Evolutionary conservation across 2,888 invertebrate species (phyloP).

Genomic region (Drosophila maculinotata): DNA sequence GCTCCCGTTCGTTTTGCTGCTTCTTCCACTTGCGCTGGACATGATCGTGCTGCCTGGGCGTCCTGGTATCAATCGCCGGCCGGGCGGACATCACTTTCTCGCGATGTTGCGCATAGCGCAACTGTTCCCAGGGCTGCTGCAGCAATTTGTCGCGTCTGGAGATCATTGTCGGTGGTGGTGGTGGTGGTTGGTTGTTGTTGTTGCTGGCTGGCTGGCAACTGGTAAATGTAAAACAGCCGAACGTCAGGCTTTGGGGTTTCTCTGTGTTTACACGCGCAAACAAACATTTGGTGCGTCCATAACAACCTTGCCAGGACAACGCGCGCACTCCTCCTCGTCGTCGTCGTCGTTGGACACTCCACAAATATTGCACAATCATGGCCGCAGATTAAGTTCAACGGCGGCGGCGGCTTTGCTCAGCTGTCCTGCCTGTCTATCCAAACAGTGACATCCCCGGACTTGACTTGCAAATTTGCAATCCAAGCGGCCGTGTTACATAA

Average conservation of each 20-base stretch:
- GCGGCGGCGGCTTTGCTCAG: slow-evolving; percentile 72
- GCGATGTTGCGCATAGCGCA: slow-evolving; percentile 89
- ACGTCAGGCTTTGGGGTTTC: slow-evolving; percentile 6
- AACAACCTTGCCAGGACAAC: slow-evolving; percentile 78
- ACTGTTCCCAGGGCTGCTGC: slow-evolving; percentile 89
- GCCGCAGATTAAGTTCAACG: slow-evolving; percentile 72
- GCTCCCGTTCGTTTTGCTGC: slow-evolving; percentile 89
- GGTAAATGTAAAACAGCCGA: slow-evolving; percentile 21
- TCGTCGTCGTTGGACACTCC: slow-evolving; percentile 44
- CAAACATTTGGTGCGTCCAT: slow-evolving; percentile 67
- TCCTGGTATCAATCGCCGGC: slow-evolving; percentile 88
- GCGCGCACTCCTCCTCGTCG: slow-evolving; percentile 26
- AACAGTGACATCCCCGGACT: slow-evolving; percentile 71
- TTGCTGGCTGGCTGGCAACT: slow-evolving; percentile 4
- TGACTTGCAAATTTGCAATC: slow-evolving; percentile 77
- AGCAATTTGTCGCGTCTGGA: slow-evolving; percentile 90
- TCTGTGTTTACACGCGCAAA: slow-evolving; percentile 68
- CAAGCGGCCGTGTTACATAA: slow-evolving; percentile 72
- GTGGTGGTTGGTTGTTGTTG: slow-evolving; percentile 3
- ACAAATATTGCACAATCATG: slow-evolving; percentile 74
- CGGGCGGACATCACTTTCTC: slow-evolving; percentile 89
- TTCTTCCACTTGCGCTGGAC: slow-evolving; percentile 90
- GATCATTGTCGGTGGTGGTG: slow-evolving; percentile 86
- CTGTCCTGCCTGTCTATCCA: slow-evolving; percentile 74
- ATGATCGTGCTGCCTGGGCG: slow-evolving; percentile 88